Conservation (phyloP, 1,140 invertebrate species). For the Hycleus cichorii region DNA sequence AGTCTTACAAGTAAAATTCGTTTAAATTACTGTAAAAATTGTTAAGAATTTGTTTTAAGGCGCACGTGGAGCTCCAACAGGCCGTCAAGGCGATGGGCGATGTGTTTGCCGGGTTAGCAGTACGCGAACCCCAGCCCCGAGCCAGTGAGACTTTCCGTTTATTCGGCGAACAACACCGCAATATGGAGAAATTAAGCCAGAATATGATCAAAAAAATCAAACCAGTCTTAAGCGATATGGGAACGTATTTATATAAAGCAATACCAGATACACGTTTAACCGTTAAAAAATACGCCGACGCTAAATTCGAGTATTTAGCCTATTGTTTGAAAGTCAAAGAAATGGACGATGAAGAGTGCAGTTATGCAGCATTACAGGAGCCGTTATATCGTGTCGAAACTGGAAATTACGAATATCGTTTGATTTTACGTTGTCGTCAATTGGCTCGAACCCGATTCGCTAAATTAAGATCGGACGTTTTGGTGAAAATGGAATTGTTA, state of each 20-base stretch:
- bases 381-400: constrained; percentile 96
- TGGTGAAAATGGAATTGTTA: constrained; percentile 93
- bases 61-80: constrained; percentile 55
- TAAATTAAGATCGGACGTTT: constrained; percentile 84
- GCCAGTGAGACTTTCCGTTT: constrained; percentile 92
- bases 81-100: constrained; percentile 84
- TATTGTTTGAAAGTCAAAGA: constrained; percentile 97
- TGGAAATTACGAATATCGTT: constrained; percentile 98
- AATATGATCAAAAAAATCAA: constrained; percentile 86
- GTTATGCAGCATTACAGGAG: constrained; percentile 89
- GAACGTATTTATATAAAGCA: constrained; percentile 93
- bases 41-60: constrained; percentile 34
- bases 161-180: constrained; percentile 91
- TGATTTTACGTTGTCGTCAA: constrained; percentile 91
- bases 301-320: constrained; percentile 97
- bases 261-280: constrained; percentile 97
- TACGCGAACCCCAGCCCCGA: constrained; percentile 87
- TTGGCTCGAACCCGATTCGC: constrained; percentile 87
- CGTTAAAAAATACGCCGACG: constrained; percentile 94
- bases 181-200: constrained; percentile 87
- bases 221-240: constrained; percentile 86
- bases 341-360: constrained; percentile 98
- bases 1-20: constrained; percentile 33
- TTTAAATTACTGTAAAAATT: neutral
- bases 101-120: constrained; percentile 88